A percentile compares a stretch with the other conserved stretches of the same genome.
Conservation (phyloP, 2,888 invertebrate genomes). For the Idaea straminata region DNA sequence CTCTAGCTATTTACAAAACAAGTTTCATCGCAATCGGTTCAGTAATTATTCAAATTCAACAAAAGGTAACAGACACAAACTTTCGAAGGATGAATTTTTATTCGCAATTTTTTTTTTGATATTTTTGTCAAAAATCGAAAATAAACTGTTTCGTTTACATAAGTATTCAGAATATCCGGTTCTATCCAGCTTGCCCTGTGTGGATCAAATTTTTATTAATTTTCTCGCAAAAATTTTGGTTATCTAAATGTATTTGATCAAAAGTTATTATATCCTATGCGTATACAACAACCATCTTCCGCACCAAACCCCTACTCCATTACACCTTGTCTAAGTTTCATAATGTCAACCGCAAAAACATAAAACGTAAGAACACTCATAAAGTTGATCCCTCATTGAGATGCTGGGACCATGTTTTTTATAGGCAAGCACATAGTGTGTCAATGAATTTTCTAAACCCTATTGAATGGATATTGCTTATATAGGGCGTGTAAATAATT, state of each 20-base stretch:
- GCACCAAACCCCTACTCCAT: not conserved
- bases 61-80: not conserved
- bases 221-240: not conserved
- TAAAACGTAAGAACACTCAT: not conserved
- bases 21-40: too few species aligned
- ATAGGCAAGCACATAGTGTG: not conserved
- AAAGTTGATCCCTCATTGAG: slow-evolving; percentile 1
- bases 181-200: not conserved
- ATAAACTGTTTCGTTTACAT: not conserved
- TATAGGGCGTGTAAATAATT: not conserved
- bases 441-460: not conserved
- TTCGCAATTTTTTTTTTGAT: not conserved
- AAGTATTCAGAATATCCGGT: not conserved
- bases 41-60: too few species aligned
- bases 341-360: not conserved
- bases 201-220: not conserved
- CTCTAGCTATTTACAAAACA: too few species aligned
- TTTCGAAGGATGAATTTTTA: not conserved
- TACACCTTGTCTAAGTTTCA: not conserved
- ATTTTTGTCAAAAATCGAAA: not conserved
- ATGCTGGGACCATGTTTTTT: not conserved
- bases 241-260: too few species aligned
- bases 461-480: not conserved
- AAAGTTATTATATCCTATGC: not conserved
- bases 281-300: not conserved